These are phyloP conservation scores for Dendroctonus ponderosae DNA, from an alignment of 1,140 invertebrate species.

Conservation along the genomic window DNA sequence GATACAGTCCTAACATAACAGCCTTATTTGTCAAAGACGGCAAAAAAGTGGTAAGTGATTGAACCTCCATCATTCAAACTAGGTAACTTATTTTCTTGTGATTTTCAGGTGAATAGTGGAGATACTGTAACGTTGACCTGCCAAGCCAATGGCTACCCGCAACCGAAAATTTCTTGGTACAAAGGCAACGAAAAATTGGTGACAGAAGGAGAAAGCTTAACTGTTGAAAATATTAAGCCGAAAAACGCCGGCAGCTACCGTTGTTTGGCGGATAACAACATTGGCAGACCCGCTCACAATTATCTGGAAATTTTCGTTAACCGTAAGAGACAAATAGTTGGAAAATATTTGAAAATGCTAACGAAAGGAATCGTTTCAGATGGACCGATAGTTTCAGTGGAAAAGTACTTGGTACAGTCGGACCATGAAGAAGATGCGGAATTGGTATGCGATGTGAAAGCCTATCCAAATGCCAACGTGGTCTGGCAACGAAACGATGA, in stretches of 20 bases:
- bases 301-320: conserved; percentile 39
- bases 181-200: conserved; percentile 36
- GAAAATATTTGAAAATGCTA: neutral
- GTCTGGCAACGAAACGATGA: conserved; percentile 38
- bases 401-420: conserved; percentile 40
- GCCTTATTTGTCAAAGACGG: conserved; percentile 2
- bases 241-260: conserved; percentile 39
- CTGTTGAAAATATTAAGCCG: conserved; percentile 36
- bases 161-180: conserved; percentile 42
- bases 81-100: conserved; percentile 1
- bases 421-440: conserved; percentile 38
- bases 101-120: conserved; percentile 37
- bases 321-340: conserved; percentile 35
- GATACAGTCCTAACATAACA: conserved; percentile 5
- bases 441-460: conserved; percentile 40
- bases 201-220: conserved; percentile 38
- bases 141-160: conserved; percentile 38
- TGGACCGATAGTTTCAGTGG: conserved; percentile 37
- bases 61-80: neutral
- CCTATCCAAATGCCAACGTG: conserved; percentile 37
- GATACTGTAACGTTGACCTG: conserved; percentile 39
- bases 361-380: conserved; percentile 32
- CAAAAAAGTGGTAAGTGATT: conserved; percentile 19
- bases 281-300: conserved; percentile 37
- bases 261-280: conserved; percentile 44